These are phyloP conservation scores for Solea solea DNA, from an alignment of 2,113 vertebrate genomes.

Conservation along the genomic window DNA sequence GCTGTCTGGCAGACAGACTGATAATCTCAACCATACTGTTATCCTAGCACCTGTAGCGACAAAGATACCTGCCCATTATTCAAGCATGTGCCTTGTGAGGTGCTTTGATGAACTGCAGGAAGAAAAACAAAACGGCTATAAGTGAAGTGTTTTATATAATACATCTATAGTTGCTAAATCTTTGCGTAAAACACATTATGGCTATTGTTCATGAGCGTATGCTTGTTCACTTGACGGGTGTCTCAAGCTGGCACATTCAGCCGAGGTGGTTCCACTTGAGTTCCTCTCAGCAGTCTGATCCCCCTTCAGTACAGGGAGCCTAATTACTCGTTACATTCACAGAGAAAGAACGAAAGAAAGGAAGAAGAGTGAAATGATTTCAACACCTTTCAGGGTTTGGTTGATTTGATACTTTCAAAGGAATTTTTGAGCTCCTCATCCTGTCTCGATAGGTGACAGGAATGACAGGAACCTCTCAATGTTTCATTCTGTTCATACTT, in stretches of 20 bases:
- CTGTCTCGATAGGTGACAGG: constrained; percentile 12
- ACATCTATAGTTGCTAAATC: too few relatives aligned
- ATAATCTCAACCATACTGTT: too few relatives aligned
- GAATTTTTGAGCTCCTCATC: constrained; percentile 15
- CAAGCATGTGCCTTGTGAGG: too few relatives aligned
- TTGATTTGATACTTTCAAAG: constrained; percentile 46
- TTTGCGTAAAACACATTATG: background rate
- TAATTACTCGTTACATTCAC: constrained; percentile 38
- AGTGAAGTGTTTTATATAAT: too few relatives aligned
- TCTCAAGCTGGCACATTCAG: constrained; percentile 3
- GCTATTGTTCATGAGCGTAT: constrained; percentile 1
- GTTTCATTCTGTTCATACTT: constrained; percentile 28
- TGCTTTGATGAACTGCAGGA: too few relatives aligned
- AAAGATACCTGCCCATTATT: too few relatives aligned
- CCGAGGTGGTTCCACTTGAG: constrained; percentile 1
- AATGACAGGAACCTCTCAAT: constrained; percentile 14
- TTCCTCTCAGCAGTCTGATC: constrained; percentile 34
- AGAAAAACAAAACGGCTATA: too few relatives aligned
- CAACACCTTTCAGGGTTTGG: constrained; percentile 27
- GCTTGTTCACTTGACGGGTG: background rate
- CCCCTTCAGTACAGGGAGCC: constrained; percentile 7
- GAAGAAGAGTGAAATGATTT: constrained; percentile 40
- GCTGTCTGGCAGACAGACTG: too few relatives aligned
- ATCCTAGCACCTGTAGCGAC: too few relatives aligned
- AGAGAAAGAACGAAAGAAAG: constrained; percentile 18